Evolutionary conservation across 2,113 vertebrate species (phyloP).

Genomic region (Zingel zingel): DNA sequence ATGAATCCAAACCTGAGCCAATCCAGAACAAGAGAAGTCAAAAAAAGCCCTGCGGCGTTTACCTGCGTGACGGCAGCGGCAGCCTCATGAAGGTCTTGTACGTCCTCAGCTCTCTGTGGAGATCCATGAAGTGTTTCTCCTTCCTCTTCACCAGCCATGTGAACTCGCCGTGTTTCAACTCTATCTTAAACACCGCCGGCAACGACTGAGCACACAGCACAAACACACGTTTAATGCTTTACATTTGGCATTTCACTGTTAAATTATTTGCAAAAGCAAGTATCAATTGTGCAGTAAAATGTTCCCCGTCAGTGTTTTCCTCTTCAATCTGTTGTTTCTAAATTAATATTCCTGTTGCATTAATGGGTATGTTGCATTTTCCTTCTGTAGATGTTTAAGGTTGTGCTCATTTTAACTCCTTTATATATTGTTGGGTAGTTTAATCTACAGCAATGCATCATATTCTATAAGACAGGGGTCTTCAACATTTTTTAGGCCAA

Average conservation of each 20-base stretch:
- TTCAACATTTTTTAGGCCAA: no score
- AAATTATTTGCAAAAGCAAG: no score
- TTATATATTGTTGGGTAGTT: no score
- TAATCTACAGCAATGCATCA: no score
- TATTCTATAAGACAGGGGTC: no score
- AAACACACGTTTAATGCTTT: background rate
- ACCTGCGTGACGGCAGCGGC: conserved; percentile 80
- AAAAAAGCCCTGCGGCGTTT: fast-evolving
- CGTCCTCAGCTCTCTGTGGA: conserved; percentile 91
- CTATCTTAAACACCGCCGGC: conserved; percentile 92
- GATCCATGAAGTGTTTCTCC: conserved; percentile 96
- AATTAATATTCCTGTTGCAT: no score
- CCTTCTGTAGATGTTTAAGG: no score
- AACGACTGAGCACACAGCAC: conserved; percentile 79
- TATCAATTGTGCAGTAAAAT: no score
- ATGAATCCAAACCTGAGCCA: background rate
- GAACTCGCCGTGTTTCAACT: conserved; percentile 94
- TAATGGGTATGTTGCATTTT: no score
- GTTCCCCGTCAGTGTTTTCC: no score
- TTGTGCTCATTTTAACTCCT: no score
- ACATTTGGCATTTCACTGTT: background rate
- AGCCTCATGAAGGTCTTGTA: conserved; percentile 81
- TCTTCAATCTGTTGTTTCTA: no score
- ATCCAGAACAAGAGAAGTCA: background rate
- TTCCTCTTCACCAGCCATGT: conserved; percentile 96